A percentile compares a stretch with the other conserved stretches of the same genome.
phyloP scores from a whole-genome alignment of 2,797 vertebrate species.

The Esox masquinongy region DNA sequence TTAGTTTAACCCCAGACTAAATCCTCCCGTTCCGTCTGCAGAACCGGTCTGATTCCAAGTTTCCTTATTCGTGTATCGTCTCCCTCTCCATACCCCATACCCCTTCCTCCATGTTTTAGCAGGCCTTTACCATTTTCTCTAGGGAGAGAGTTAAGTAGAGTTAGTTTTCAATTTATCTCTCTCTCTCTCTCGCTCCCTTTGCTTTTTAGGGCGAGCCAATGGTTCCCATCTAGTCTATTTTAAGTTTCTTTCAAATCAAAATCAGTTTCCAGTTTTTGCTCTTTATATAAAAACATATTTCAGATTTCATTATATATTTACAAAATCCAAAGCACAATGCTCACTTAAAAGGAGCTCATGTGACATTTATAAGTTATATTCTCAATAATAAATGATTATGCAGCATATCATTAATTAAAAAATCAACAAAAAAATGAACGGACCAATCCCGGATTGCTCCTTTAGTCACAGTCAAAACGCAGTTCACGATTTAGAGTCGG shows the following conservation, averaged over 20 bases:
- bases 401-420: neutral
- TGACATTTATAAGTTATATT: neutral
- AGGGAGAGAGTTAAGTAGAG: neutral
- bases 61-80: neutral
- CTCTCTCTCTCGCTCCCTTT: neutral
- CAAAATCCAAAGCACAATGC: neutral
- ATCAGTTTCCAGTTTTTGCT: neutral
- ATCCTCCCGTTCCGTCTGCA: neutral
- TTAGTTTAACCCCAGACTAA: constrained; percentile 17
- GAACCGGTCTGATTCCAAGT: neutral
- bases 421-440: neutral
- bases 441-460: neutral
- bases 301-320: neutral
- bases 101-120: constrained; percentile 9
- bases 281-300: neutral
- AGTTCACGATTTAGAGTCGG: neutral
- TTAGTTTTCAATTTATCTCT: constrained; percentile 13
- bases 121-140: neutral
- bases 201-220: constrained; percentile 19
- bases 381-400: neutral
- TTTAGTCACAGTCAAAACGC: neutral
- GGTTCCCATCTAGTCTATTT: neutral
- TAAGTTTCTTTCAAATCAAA: neutral
- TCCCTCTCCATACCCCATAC: constrained; percentile 4
- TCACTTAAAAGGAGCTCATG: neutral